Base-by-base conservation (phyloP, 2,797 vertebrate genomes). In the Epinephelus malabaricus region DNA sequence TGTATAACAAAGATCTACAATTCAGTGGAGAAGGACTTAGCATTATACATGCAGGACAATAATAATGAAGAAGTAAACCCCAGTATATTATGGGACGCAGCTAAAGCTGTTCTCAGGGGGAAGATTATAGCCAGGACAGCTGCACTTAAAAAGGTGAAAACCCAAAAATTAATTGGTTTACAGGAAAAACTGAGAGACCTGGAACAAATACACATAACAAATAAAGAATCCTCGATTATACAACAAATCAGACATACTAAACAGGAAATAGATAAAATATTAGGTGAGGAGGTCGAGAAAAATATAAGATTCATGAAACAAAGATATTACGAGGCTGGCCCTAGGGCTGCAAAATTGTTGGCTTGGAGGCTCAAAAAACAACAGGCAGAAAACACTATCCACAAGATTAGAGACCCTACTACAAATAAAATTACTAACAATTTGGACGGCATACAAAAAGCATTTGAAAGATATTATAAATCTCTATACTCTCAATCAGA, bases 251-350 rank as follows among this genome's bases (percentile, higher is more conserved):
- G 43, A 68, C 1, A 72, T 3, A n/a, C 6, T 1, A 76, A 63
- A 12, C 49, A 69, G 15, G 56, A 69, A 58, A 77, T 47, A 47
- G 61, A 76, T 18, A 45, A 53, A 17, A 73, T 62, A 13, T 3
- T 47, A 12, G 2, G 47, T 21, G 63, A 79, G 7, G 55, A 61
- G 6, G 19, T 55, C 2, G 76, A 72, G 18, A 61, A 63, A 72
- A 76, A 82, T 15, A 71, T 14, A 40, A 12, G 49, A 2, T 56
- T 71, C 2, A 61, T 76, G 18, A 76, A 71, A 43, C 61, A 74
- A 13, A 59, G 4, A 56, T 73, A 68, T 40, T 71, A 81, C 10
- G 54, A 81, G 27, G 47, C 6, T 2, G 61, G 60, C 9, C 19
- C 47, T 1, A 60, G 14, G 8, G 73, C n/a, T 0, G 3, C 9